Percentiles rank a stretch among this genome's conserved stretches.
phyloP scores from a whole-genome alignment of 2,888 invertebrate genomes.

The Drosophila formosana region DNA sequence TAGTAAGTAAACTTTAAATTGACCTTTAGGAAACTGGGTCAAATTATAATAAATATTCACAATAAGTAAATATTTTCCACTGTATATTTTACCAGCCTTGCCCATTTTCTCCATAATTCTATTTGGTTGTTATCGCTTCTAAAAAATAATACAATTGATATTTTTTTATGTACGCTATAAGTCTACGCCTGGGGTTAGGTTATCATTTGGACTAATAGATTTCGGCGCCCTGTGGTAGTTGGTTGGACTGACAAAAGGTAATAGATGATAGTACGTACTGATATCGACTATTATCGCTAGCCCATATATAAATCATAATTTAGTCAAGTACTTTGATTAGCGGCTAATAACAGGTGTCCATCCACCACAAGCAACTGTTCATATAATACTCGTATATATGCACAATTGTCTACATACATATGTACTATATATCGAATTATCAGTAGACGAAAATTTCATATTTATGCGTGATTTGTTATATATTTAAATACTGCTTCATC shows the following conservation, averaged over 20 bases:
- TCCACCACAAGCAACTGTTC: slow-evolving; percentile 7
- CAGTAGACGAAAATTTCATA: slow-evolving; percentile 6
- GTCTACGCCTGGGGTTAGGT: background rate
- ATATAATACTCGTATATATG: slow-evolving; percentile 7
- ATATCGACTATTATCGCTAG: slow-evolving; percentile 15
- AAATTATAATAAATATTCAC: background rate
- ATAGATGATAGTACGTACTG: background rate
- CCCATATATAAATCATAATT: slow-evolving; percentile 42
- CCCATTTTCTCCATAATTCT: slow-evolving; percentile 5
- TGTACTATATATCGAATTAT: slow-evolving; percentile 26
- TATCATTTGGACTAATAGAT: slow-evolving; percentile 22
- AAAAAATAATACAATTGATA: slow-evolving; percentile 3
- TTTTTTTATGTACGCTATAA: slow-evolving; percentile 12
- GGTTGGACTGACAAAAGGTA: background rate
- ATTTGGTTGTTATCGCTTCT: slow-evolving; percentile 10
- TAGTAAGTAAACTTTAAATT: background rate
- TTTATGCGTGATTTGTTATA: slow-evolving; percentile 28
- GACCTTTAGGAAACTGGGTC: background rate
- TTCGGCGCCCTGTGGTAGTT: background rate
- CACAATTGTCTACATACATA: slow-evolving; percentile 5
- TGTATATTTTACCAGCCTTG: background rate
- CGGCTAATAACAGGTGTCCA: slow-evolving; percentile 29
- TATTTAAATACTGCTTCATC: slow-evolving; percentile 13
- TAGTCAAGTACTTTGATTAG: slow-evolving; percentile 51
- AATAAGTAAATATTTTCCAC: slow-evolving; percentile 4